Base-by-base conservation (phyloP, 2,797 vertebrate genomes). In the Notoglanidium macrostoma region DNA sequence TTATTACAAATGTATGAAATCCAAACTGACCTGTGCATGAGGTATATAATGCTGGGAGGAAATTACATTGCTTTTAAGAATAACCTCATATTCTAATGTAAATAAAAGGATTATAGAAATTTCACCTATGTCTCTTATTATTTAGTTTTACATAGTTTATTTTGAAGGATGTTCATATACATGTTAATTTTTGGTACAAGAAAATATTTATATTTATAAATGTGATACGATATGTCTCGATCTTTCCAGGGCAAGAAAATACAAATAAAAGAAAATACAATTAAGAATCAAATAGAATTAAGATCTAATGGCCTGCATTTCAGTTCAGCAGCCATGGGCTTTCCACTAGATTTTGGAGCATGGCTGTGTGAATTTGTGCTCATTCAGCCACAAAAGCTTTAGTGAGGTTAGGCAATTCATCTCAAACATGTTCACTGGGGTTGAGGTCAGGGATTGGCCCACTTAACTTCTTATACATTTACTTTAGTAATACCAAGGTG, bases 61-160 rank as follows among this genome's bases (percentile, higher is more conserved):
- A 83, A 57, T 51, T 7, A 29, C 63, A 82, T 65, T 82, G 89
- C 92, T 92, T 94, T 88, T 92, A 87, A 93, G 90, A 83, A 91
- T 95, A 95, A 95, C 92, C 92, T 89, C 82, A 89, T 86, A 84
- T 76, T 91, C 90, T 92, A 89, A 91, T 96, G 96, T 96, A 96
- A 96, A 96, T 96, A 96, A 96, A 96, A 91, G 46, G 91, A 88
- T 88, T 89, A 86, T 78, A 44, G 57, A 86, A 89, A 87, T 23
- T 85, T 76, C n/a, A 84, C 35, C 10, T 32, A 72, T 54, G 23
- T 79, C 21, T 89, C 63, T 19, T 59, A 26, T 63, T 59, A 46
- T 76, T 65, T 46, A 72, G 11, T 19, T 77, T 79, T 55, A 4
- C 40, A 19, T 17, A 83, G 7, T 23, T 51, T 32, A 29, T 44